These are phyloP conservation scores for Sardina pilchardus DNA, from an alignment of 2,113 vertebrate species.

Conservation along the genomic window DNA sequence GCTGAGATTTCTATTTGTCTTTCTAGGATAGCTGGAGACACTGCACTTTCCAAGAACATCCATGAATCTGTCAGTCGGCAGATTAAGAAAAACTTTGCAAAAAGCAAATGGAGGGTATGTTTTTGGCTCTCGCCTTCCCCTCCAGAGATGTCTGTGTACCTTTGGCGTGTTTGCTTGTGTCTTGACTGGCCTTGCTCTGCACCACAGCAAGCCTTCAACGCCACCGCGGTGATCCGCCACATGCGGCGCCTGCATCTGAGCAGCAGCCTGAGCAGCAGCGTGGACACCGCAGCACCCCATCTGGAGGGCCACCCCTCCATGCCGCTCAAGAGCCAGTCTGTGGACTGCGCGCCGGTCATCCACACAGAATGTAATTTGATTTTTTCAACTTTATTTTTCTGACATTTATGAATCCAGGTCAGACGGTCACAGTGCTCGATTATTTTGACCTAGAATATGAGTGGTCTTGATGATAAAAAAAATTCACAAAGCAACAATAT, in stretches of 20 bases:
- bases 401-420: neutral
- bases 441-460: neutral
- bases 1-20: conserved; percentile 40
- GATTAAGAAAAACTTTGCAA: conserved; percentile 98
- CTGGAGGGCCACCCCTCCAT: neutral
- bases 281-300: conserved; percentile 45
- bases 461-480: too few relatives aligned
- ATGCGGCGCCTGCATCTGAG: conserved; percentile 94
- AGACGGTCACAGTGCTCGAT: neutral
- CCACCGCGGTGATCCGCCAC: conserved; percentile 94
- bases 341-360: conserved; percentile 74
- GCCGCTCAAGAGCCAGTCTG: conserved; percentile 78
- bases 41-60: conserved; percentile 95
- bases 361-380: conserved; percentile 90
- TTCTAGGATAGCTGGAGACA: conserved; percentile 96
- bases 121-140: neutral
- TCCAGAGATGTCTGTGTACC: too few relatives aligned
- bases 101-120: conserved; percentile 99
- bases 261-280: conserved; percentile 77
- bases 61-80: conserved; percentile 97
- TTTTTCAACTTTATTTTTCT: neutral
- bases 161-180: neutral
- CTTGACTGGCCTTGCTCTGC: neutral
- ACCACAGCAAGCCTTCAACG: conserved; percentile 95
- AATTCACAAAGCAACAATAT: neutral